These are phyloP conservation scores for Eupithecia tripunctaria DNA, from an alignment of 2,888 invertebrate species.

Conservation along the genomic window DNA sequence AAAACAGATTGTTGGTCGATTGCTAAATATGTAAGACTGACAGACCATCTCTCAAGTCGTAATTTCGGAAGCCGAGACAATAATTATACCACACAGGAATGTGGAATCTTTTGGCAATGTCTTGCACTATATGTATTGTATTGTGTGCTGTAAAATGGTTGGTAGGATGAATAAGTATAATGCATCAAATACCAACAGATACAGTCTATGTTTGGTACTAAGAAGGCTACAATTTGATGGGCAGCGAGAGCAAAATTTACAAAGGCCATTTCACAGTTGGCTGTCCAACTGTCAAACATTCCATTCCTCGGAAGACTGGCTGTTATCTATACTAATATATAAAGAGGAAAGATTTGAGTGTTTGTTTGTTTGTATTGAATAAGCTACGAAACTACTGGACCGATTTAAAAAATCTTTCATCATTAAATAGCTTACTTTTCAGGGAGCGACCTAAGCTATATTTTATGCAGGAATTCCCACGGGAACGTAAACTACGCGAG, in stretches of 20 bases:
- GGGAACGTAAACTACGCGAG: too few species aligned
- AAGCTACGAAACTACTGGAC: too few species aligned
- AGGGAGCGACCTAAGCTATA: too few species aligned
- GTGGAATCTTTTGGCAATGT: slow-evolving; percentile 2
- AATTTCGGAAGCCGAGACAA: background rate
- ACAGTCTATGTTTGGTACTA: background rate
- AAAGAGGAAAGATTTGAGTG: too few species aligned
- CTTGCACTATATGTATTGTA: background rate
- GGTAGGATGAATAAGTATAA: background rate
- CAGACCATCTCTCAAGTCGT: slow-evolving; percentile 13
- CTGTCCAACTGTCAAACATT: background rate
- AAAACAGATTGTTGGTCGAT: background rate
- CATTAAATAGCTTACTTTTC: too few species aligned
- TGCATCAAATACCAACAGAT: background rate
- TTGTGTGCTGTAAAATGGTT: background rate
- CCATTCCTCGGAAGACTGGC: background rate
- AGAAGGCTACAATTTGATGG: background rate
- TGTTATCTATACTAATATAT: background rate
- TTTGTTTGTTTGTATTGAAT: too few species aligned
- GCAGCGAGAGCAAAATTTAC: background rate
- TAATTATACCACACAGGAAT: background rate
- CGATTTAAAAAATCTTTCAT: too few species aligned
- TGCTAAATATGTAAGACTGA: slow-evolving; percentile 12
- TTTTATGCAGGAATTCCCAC: too few species aligned
- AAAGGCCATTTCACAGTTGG: background rate